Evolutionary conservation across 1,140 invertebrate species (phyloP), one percentile per base, ranked within the genome.

Genomic region (Diploscapter pachys): DNA sequence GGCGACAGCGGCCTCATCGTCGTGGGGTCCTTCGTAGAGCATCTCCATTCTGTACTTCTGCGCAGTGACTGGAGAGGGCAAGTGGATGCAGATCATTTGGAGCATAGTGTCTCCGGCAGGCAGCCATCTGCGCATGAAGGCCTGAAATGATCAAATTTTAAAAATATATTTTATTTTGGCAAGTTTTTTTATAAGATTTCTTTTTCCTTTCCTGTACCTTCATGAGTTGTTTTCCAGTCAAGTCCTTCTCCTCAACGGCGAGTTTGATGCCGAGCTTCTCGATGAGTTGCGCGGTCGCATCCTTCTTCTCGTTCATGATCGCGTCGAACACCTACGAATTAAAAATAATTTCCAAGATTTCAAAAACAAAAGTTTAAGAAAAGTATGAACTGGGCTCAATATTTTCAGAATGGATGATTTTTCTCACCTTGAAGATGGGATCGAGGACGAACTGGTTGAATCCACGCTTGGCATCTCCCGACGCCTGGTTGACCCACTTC

Each of bases 21-120:
- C 96, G 81, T 91, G 91, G 71, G 96, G 96, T 87, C 94, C 97
- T 90, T 96, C 95, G 86, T 95, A 98, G 87, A 98, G 89, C 92
- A 98, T 93, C 89, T 98, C 96, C 92, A 96, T 96, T 89, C 97
- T 91, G 89, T 99, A 99, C 86, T 93, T 95, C 88, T 99, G 97
- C 77, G 97, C 96, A 74, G 94, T 94, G 51, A 99, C 96, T 59
- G 97, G 97, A 51, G 96, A 99, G 77, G 97, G 97, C 85, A 99
- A 89, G 87, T 99, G 96, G 86, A 99, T 97, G 87, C 95, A 94
- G 89, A 99, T 99, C 97, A 99, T 99, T 90, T 98, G 95, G 90
- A 99, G 93, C 81, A 99, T 88, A 86, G 96, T 94, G 88, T 99
- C 96, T 84, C 97, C 97, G 89, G 96, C 97, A 75, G 96, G 96